Evolutionary conservation across 1,140 invertebrate species (phyloP).

Genomic region (Zelostemma sp.): DNA sequence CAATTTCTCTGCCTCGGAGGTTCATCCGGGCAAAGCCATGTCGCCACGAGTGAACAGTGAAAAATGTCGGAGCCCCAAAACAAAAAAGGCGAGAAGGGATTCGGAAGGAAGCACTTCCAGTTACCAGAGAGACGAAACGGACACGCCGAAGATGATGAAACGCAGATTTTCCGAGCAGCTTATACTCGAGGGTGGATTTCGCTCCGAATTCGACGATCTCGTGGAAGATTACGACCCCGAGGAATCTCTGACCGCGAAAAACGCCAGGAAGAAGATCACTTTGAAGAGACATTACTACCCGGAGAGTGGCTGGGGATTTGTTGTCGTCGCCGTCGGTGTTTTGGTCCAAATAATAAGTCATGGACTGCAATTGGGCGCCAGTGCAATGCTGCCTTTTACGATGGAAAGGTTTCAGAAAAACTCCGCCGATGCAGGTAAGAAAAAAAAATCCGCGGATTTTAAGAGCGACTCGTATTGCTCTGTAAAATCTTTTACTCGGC

Average conservation of each 20-base stretch:
- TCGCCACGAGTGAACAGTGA: not conserved
- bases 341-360: slow-evolving; percentile 77
- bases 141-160: slow-evolving; percentile 56
- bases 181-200: slow-evolving; percentile 56
- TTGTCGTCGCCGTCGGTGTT: slow-evolving; percentile 76
- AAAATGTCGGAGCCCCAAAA: not conserved
- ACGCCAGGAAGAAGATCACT: slow-evolving; percentile 66
- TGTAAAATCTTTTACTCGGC: no score
- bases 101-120: slow-evolving; percentile 17
- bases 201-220: slow-evolving; percentile 48
- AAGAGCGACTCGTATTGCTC: no score
- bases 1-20: slow-evolving; percentile 6
- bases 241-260: slow-evolving; percentile 53
- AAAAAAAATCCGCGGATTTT: no score
- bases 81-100: slow-evolving; percentile 9
- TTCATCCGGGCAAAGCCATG: not conserved
- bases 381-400: slow-evolving; percentile 11
- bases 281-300: slow-evolving; percentile 80
- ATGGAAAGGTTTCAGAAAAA: not conserved
- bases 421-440: not conserved
- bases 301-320: slow-evolving; percentile 87
- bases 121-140: slow-evolving; percentile 28
- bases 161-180: slow-evolving; percentile 58
- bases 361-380: slow-evolving; percentile 74
- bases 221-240: slow-evolving; percentile 40